Conservation (phyloP, 2,113 vertebrate genomes). For the Microcebus lehilahytsara region DNA sequence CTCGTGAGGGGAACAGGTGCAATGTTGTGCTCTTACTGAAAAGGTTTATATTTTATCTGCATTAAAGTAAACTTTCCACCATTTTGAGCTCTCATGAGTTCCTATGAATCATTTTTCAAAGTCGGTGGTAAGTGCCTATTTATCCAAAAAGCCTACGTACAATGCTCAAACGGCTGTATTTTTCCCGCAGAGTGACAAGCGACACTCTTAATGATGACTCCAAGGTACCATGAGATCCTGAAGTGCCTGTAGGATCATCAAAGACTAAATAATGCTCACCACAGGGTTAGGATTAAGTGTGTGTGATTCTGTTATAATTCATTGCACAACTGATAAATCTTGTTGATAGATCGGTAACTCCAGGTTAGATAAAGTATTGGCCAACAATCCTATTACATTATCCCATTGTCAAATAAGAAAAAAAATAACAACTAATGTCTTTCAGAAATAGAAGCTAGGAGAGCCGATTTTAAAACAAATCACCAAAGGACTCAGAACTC, state of each 20-base stretch:
- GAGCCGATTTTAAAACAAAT: conserved; percentile 4
- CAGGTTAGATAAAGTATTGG: conserved; percentile 36
- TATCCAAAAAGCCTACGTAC: not conserved
- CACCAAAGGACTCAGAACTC: not conserved
- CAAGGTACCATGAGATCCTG: not conserved
- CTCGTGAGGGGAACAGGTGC: not conserved
- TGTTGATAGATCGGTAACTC: not conserved
- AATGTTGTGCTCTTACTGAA: not conserved
- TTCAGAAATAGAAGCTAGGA: conserved; percentile 1
- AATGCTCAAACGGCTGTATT: not conserved
- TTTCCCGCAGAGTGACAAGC: not conserved
- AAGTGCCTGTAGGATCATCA: not conserved
- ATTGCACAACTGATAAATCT: not conserved
- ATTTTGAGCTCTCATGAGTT: conserved; percentile 9
- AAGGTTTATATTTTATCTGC: conserved; percentile 14
- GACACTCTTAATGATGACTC: not conserved
- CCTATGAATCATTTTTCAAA: conserved; percentile 45
- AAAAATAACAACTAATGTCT: not conserved
- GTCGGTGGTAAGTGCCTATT: not conserved
- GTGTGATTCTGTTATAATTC: not conserved
- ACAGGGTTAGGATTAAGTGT: not conserved
- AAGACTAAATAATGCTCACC: not conserved
- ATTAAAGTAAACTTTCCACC: not conserved
- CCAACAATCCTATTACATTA: not conserved
- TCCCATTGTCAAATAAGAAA: not conserved